These are phyloP conservation scores for Oeneis ivallda DNA, from an alignment of 2,888 invertebrate genomes.

Conservation along the genomic window DNA sequence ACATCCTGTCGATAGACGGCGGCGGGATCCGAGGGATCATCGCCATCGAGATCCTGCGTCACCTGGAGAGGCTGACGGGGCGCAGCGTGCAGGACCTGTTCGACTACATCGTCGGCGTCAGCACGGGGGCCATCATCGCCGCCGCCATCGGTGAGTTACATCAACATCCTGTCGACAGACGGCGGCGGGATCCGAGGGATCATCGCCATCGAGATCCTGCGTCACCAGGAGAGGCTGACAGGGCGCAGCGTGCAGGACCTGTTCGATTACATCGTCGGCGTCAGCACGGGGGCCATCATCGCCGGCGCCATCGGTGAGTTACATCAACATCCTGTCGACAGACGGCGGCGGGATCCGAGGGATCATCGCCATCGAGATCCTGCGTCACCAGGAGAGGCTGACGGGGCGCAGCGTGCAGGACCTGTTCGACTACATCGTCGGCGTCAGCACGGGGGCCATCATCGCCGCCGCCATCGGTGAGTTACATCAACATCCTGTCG, in stretches of 20 bases:
- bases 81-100: slow-evolving; percentile 88
- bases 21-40: slow-evolving; percentile 85
- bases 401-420: slow-evolving; percentile 86
- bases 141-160: slow-evolving; percentile 66
- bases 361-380: slow-evolving; percentile 78
- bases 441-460: slow-evolving; percentile 92
- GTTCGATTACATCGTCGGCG: slow-evolving; percentile 94
- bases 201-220: slow-evolving; percentile 83
- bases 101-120: slow-evolving; percentile 93
- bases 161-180: slow-evolving; percentile 91
- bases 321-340: slow-evolving; percentile 89
- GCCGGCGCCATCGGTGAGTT: slow-evolving; percentile 75
- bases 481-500: slow-evolving; percentile 85
- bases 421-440: slow-evolving; percentile 93
- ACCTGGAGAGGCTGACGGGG: slow-evolving; percentile 87
- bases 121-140: slow-evolving; percentile 91
- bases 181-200: slow-evolving; percentile 88
- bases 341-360: slow-evolving; percentile 92
- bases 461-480: slow-evolving; percentile 81
- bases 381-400: slow-evolving; percentile 88
- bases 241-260: slow-evolving; percentile 86
- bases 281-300: slow-evolving; percentile 92
- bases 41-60: slow-evolving; percentile 85
- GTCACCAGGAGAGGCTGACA: slow-evolving; percentile 87
- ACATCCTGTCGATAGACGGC: slow-evolving; percentile 93